These are phyloP conservation scores for Enhydra lutris DNA, from an alignment of 2,113 vertebrate genomes.

Conservation along the genomic window DNA sequence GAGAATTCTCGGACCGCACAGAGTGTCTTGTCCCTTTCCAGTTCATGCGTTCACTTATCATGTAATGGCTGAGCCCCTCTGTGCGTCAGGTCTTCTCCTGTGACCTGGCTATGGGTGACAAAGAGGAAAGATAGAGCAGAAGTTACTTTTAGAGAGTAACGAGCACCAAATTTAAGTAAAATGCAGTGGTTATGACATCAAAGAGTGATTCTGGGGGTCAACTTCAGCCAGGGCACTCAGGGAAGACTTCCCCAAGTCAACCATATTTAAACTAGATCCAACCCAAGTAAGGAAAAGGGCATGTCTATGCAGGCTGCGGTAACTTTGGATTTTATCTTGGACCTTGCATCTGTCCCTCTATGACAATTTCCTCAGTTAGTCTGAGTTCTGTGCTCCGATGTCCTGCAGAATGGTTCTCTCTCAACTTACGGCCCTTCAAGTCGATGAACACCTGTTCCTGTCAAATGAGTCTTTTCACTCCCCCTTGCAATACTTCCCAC, in stretches of 20 bases:
- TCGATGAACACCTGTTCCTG: accelerated
- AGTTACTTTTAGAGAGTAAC: accelerated
- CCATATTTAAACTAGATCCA: accelerated
- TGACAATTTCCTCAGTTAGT: accelerated
- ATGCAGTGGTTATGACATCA: accelerated
- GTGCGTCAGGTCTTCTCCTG: accelerated
- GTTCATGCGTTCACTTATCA: accelerated
- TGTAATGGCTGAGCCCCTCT: accelerated
- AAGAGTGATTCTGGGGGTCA: neutral
- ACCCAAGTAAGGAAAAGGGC: accelerated
- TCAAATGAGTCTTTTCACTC: accelerated
- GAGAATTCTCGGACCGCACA: accelerated
- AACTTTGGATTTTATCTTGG: neutral
- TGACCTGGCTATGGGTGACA: accelerated
- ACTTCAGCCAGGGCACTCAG: accelerated
- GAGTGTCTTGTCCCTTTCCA: accelerated
- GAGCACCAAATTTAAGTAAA: neutral
- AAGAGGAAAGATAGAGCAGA: accelerated
- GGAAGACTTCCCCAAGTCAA: neutral
- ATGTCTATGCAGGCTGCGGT: accelerated
- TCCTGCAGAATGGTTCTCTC: accelerated
- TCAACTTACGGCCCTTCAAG: accelerated
- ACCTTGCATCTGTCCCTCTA: accelerated
- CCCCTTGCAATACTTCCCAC: neutral
- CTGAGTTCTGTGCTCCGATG: too few relatives aligned